Conservation (phyloP, 2,797 vertebrate genomes). For the Periophthalmus magnuspinnatus region DNA sequence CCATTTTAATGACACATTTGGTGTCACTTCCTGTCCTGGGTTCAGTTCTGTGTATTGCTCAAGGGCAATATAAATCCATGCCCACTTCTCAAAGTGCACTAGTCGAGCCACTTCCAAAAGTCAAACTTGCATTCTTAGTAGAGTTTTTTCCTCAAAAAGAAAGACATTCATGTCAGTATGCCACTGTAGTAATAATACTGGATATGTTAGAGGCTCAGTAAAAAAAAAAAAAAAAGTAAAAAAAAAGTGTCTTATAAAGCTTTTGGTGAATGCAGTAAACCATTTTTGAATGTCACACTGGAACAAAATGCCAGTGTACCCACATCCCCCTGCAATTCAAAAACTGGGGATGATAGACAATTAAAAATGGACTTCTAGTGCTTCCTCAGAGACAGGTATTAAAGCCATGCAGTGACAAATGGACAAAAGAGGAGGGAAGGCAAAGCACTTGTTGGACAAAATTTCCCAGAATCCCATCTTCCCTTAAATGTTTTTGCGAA, state of each 20-base stretch:
- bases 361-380: constrained; percentile 72
- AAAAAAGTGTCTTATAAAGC: constrained; percentile 70
- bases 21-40: constrained; percentile 41
- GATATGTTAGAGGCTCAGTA: constrained; percentile 73
- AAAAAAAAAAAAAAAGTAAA: constrained; percentile 42
- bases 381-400: constrained; percentile 76
- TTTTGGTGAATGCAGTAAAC: constrained; percentile 77
- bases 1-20: constrained; percentile 52
- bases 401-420: constrained; percentile 81
- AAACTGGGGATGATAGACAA: constrained; percentile 61
- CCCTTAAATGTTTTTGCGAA: constrained; percentile 72
- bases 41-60: constrained; percentile 44
- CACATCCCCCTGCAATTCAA: constrained; percentile 40
- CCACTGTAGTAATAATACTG: constrained; percentile 66
- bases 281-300: constrained; percentile 48
- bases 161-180: constrained; percentile 67
- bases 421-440: constrained; percentile 46
- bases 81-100: constrained; percentile 72
- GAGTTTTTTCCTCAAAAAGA: constrained; percentile 45
- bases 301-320: constrained; percentile 42
- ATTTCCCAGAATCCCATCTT: constrained; percentile 82
- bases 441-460: constrained; percentile 76
- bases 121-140: constrained; percentile 55
- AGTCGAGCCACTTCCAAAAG: constrained; percentile 58
- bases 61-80: constrained; percentile 51